Evolutionary conservation across 2,888 invertebrate species (phyloP), one percentile per base, ranked within the genome.

Genomic region (Diloba caeruleocephala): DNA sequence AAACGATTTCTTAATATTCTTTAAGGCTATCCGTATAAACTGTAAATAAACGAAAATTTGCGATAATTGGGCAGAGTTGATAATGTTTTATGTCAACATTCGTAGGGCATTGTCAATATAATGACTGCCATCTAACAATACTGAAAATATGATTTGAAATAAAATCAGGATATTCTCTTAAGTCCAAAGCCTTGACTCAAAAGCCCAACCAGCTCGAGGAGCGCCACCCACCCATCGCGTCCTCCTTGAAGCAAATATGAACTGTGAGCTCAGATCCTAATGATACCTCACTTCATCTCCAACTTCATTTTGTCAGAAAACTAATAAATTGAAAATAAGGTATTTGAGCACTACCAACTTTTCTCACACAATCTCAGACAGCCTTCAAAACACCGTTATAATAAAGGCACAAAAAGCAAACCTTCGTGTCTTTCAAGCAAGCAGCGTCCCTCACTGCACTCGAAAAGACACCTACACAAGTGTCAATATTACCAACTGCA

Each of bases 11-110:
- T 19, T 34, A 12, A 21, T 3, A 15, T 36, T 58, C 14, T 33
- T 41, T 56, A 33, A 17, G 49, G 23, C 37, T 39, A 41, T 3
- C 15, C 12, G 60, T 39, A 41, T 31, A 62, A 71, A 53, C 29
- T 52, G 51, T 57, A 63, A 67, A 71, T 69, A 68, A 56, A 56
- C 41, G 44, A 50, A 56, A 64, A 56, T 34, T 52, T 55, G 17
- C 44, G 37, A 46, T 52, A 33, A 26, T 32, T 42, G 29, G 44
- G 23, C 36, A 43, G 17, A 66, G 46, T 60, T 48, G 46, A 60
- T 31, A 60, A 60, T 29, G 12, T 10, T 13, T 2, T 2, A 21
- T 31, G 17, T 28, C 32, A n/a, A 41, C 31, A 54, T 38, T 54
- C 42, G 1, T 49, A 10, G 34, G 26, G 26, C 13, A 48, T 14